Percentiles rank a stretch among this genome's conserved stretches.
Conservation (phyloP, 2,888 invertebrate species). For the Apodemia mormo region DNA sequence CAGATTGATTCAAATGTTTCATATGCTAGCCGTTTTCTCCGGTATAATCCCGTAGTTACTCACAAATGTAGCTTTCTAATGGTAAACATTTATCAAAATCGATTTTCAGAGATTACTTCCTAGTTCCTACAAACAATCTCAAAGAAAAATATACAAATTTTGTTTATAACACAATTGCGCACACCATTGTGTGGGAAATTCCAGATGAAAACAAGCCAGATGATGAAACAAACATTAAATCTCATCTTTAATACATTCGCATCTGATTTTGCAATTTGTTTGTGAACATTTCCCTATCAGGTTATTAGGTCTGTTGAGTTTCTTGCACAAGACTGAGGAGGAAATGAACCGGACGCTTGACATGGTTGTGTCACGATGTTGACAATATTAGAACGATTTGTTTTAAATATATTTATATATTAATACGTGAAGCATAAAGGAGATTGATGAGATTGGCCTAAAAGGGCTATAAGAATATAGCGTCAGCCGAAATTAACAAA, state of each 20-base stretch:
- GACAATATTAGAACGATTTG: background rate
- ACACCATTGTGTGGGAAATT: background rate
- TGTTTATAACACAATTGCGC: background rate
- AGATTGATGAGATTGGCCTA: too few relatives aligned
- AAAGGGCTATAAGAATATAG: too few relatives aligned
- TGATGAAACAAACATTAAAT: conserved; percentile 6
- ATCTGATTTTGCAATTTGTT: conserved; percentile 16
- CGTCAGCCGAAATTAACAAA: too few relatives aligned
- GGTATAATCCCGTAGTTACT: too few relatives aligned
- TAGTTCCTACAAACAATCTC: too few relatives aligned
- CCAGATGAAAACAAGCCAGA: background rate
- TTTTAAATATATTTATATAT: too few relatives aligned
- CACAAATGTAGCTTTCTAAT: too few relatives aligned
- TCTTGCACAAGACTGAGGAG: conserved; percentile 6
- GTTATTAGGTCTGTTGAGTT: conserved; percentile 15
- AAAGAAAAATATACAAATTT: background rate
- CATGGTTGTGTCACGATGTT: background rate
- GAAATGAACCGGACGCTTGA: conserved; percentile 15
- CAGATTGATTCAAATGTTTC: too few relatives aligned
- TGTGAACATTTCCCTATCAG: conserved; percentile 10
- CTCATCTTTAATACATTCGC: conserved; percentile 18
- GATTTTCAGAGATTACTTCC: too few relatives aligned
- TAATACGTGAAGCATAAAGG: too few relatives aligned
- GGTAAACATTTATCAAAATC: too few relatives aligned
- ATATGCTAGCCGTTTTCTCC: too few relatives aligned